A percentile compares a stretch with the other conserved stretches of the same genome.
Conservation (phyloP, 1,140 invertebrate genomes). For the Drosophila pachea region DNA sequence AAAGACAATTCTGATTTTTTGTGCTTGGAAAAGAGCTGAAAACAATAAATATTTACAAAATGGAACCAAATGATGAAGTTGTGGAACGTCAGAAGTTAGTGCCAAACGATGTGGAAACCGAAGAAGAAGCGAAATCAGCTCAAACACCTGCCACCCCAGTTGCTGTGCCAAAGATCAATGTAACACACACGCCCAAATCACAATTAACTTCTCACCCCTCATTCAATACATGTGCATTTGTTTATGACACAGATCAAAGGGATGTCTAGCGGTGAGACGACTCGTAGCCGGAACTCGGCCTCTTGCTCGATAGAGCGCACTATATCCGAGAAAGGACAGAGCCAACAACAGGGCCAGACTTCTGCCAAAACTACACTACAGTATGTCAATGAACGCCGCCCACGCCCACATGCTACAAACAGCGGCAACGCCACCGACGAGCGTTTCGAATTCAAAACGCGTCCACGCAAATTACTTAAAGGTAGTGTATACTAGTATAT, state of each 20-base stretch:
- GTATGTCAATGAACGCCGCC: constrained; percentile 82
- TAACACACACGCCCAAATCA: constrained; percentile 30
- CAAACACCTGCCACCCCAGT: constrained; percentile 73
- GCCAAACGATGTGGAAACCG: constrained; percentile 72
- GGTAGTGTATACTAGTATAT: constrained; percentile 40
- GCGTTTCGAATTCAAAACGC: constrained; percentile 73
- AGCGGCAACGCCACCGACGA: constrained; percentile 51
- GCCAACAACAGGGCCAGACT: constrained; percentile 33
- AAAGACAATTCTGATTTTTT: constrained; percentile 38
- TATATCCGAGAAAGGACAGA: constrained; percentile 66
- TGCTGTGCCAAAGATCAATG: constrained; percentile 77
- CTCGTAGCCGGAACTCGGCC: constrained; percentile 73
- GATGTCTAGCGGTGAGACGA: constrained; percentile 75
- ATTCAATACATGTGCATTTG: not conserved
- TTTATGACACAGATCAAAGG: constrained; percentile 71
- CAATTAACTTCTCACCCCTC: not conserved
- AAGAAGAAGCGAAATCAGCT: constrained; percentile 75
- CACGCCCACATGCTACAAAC: constrained; percentile 71
- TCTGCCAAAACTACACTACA: constrained; percentile 78
- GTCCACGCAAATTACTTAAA: constrained; percentile 76
- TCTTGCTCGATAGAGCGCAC: constrained; percentile 75
- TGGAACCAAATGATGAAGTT: constrained; percentile 78
- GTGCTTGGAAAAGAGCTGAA: constrained; percentile 16
- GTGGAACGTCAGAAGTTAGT: constrained; percentile 76
- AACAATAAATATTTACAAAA: constrained; percentile 26